phyloP scores from a whole-genome alignment of 2,888 invertebrate species.

The Alitta virens region DNA sequence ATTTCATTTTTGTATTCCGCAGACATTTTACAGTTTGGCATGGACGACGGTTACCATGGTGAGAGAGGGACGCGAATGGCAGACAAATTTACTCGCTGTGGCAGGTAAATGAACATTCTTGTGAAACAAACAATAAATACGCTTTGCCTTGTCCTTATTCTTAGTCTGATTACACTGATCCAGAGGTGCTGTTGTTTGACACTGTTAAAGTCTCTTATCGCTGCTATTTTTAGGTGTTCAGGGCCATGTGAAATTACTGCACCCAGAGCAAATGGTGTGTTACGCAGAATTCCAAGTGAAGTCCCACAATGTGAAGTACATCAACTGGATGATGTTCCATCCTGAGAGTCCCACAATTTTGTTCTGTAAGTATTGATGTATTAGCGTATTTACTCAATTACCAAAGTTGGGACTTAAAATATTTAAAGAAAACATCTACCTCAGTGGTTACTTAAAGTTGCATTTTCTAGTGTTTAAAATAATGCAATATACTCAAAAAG shows the following conservation, averaged over 20 bases:
- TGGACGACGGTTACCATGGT: constrained; percentile 56
- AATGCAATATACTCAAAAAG: too few relatives aligned
- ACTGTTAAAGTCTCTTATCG: not conserved
- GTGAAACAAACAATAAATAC: not conserved
- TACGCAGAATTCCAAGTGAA: constrained; percentile 37
- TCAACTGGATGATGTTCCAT: constrained; percentile 53
- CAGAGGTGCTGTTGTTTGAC: not conserved
- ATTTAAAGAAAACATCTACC: too few relatives aligned
- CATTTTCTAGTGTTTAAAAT: too few relatives aligned
- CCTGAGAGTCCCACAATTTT: constrained; percentile 46
- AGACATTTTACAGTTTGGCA: constrained; percentile 57
- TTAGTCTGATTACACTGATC: too few relatives aligned
- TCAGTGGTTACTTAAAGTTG: too few relatives aligned
- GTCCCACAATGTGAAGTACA: constrained; percentile 27
- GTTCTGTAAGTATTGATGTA: constrained; percentile 54
- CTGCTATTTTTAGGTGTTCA: constrained; percentile 37
- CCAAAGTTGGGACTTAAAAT: too few relatives aligned
- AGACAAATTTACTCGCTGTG: constrained; percentile 46
- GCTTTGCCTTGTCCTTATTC: too few relatives aligned
- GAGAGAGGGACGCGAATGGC: constrained; percentile 23
- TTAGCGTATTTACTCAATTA: too few relatives aligned
- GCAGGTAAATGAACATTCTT: constrained; percentile 37
- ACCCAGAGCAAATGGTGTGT: constrained; percentile 51
- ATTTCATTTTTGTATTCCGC: constrained; percentile 26
- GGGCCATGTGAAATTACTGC: constrained; percentile 45